A percentile compares a stretch with the other conserved stretches of the same genome.
Evolutionary conservation across 2,797 vertebrate genomes (phyloP).

Genomic region (Acanthurus lineatus): DNA sequence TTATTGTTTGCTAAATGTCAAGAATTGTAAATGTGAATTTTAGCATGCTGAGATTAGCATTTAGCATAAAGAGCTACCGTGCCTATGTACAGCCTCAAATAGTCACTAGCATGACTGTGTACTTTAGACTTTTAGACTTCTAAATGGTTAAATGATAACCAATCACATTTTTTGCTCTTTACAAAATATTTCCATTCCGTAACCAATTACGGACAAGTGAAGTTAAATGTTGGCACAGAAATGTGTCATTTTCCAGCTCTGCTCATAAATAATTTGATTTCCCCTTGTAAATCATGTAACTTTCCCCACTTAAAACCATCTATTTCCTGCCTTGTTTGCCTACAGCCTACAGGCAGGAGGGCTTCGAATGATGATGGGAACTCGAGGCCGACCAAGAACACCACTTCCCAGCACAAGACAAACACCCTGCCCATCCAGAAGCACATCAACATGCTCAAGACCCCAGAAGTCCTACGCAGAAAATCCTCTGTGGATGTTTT

Average conservation of each 20-base stretch:
- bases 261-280: background rate
- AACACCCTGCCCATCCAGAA: constrained; percentile 75
- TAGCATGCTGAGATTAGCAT: background rate
- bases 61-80: background rate
- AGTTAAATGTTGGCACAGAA: background rate
- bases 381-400: constrained; percentile 38
- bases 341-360: constrained; percentile 50
- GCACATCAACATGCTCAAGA: constrained; percentile 64
- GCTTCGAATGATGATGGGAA: constrained; percentile 44
- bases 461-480: constrained; percentile 26
- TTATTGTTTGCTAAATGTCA: background rate
- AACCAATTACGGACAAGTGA: background rate
- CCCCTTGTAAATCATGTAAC: background rate
- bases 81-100: no score
- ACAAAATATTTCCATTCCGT: background rate
- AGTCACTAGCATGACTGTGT: background rate
- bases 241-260: no score
- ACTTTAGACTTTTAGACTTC: no score
- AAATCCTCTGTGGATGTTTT: constrained; percentile 36
- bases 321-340: constrained; percentile 24
- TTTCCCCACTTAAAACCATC: constrained; percentile 6
- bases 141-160: background rate
- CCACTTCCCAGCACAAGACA: constrained; percentile 72
- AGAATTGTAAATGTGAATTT: background rate
- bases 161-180: background rate